Percentiles rank a stretch among this genome's conserved stretches.
phyloP scores from a whole-genome alignment of 2,797 vertebrate genomes.

The Spinus olivaceus region DNA sequence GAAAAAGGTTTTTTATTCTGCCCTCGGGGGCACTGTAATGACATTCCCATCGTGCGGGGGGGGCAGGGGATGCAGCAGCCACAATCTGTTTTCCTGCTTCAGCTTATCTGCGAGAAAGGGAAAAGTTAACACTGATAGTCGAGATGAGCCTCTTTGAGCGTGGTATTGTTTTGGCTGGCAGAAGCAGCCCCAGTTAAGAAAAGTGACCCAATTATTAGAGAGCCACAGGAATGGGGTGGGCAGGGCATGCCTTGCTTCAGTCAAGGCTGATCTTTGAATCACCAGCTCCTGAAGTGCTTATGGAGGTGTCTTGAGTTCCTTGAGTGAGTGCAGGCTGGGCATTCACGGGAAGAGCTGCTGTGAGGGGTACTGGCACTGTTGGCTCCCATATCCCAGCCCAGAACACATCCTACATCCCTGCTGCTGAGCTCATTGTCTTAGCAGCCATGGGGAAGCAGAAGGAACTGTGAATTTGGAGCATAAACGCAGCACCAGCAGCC shows the following conservation, averaged over 20 bases:
- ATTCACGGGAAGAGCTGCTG: not conserved
- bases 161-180: slow-evolving; percentile 42
- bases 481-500: not conserved
- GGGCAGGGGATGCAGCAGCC: not conserved
- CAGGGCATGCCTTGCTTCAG: not conserved
- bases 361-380: not conserved
- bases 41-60: slow-evolving; percentile 11
- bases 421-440: not conserved
- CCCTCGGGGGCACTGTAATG: slow-evolving; percentile 30
- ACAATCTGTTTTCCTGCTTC: slow-evolving; percentile 37
- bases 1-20: slow-evolving; percentile 49
- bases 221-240: not conserved
- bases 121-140: slow-evolving; percentile 18
- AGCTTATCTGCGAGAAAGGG: not conserved
- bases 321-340: not conserved
- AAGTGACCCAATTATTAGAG: not conserved
- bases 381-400: not conserved
- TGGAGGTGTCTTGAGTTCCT: not conserved
- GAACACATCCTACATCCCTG: not conserved
- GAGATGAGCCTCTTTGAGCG: slow-evolving; percentile 5
- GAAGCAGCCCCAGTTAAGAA: slow-evolving; percentile 14
- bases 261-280: not conserved
- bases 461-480: not conserved
- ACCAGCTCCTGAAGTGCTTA: not conserved
- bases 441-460: not conserved